Base-by-base conservation (phyloP, 2,797 vertebrate genomes). In the Lycodopsis pacificus region DNA sequence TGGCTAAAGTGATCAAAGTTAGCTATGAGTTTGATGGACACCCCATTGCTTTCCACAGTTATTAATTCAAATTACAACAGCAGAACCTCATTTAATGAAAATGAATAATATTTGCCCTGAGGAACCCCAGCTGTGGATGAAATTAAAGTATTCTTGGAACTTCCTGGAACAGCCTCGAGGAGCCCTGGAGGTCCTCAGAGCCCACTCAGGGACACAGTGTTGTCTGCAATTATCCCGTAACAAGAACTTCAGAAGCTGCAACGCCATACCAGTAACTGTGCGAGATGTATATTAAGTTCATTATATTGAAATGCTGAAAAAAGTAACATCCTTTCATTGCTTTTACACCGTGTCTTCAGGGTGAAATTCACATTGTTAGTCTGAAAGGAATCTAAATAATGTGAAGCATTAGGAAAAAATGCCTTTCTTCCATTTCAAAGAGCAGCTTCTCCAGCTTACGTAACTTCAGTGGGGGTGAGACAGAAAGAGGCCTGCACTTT, bases 21-120 rank as follows among this genome's bases (percentile, higher is more conserved):
- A 32, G 19, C 30, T 27, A 11, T 64, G 38, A 12, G 36, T 56
- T 59, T 65, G 49, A 71, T 25, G 1, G 27, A 67, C 70, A 66
- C 17, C 46, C 48, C 13, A 2, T 7, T 56, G 40, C n/a, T 53
- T 61, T 67, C 57, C 32, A 36, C 40, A 48, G 48, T 57, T 62
- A 51, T 71, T 76, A 25, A 73, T 80, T 46, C 5, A 67, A 71
- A 71, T 22, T 14, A 46, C 1, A 73, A 51, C 49, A 71, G 36
- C 49, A 67, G 32, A 57, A 19, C 25, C 44, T 58, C 22, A 32
- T 74, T 77, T 27, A 36, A 15, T n/a, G 27, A 57, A 46, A 10
- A 63, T 36, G 42, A 71, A 53, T 7, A 51, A 2, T 12, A 67
- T 77, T 71, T 67, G 15, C 61, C 65, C 20, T 25, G 17, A n/a